Evolutionary conservation across 2,113 vertebrate species (phyloP), one percentile per base, ranked within the genome.

Genomic region (Paralichthys olivaceus): DNA sequence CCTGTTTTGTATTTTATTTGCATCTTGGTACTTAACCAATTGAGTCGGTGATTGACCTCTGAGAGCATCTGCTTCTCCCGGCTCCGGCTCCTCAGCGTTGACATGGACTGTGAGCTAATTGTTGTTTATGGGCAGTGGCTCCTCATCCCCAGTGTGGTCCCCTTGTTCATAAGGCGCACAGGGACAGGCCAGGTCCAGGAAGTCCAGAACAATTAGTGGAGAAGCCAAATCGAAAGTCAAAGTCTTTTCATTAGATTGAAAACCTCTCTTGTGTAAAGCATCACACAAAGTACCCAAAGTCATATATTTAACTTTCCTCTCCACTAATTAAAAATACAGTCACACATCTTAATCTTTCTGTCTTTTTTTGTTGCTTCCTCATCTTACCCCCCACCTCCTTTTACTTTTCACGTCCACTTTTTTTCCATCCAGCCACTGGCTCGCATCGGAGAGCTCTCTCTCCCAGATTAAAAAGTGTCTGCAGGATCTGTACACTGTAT

Each of bases 391-490:
- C 57, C 57, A 28, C 66, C 49, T 53, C 20, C 62, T 37, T 15
- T 47, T 40, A 23, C 51, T 43, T 54, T 78, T 58, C 40, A 65
- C 55, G 43, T 75, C 69, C 37, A 37, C 13, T 62, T 72, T 73
- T 72, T 69, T 71, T 59, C 45, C 32, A 19, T 71, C 64, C 72
- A 0, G 29, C 43, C 43, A 8, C 69, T 65, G 57, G 75, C 84
- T 83, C 49, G 62, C 77, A 89, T 72, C 63, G 64, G 34, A 91
- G 79, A 73, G 67, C 77, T 79, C 79, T 83, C 74, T 86, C 60
- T 82, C 75, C 76, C 71, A 88, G 88, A 92, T 91, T 86, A 20
- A 90, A 89, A 91, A 87, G 64, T 67, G 73, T 80, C 65, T 66
- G 80, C 66, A 61, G 79, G 74, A 79, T 80, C 69, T 63, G 55